phyloP scores from a whole-genome alignment of 2,113 vertebrate species.

The Gallinago media region DNA sequence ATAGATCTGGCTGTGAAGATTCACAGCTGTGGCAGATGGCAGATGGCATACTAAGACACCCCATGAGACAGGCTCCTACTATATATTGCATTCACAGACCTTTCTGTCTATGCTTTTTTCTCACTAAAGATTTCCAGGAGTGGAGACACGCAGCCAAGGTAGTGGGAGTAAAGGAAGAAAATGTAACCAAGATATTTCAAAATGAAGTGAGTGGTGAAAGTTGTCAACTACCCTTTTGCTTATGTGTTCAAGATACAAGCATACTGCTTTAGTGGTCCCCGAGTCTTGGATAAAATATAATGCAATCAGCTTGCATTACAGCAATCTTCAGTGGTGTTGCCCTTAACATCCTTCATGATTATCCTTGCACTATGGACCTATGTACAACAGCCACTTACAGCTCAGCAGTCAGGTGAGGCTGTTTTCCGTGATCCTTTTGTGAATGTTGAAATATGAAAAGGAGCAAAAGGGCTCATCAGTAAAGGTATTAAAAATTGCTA shows the following conservation, averaged over 20 bases:
- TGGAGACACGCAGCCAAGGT: rapidly evolving
- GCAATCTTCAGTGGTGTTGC: not conserved
- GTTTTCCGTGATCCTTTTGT: not conserved
- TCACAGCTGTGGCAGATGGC: not conserved
- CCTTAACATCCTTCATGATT: not conserved
- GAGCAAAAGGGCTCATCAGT: not conserved
- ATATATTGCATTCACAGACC: not conserved
- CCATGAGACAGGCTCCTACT: not conserved
- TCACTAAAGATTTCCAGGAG: not conserved
- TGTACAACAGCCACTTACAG: not conserved
- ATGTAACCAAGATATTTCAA: not conserved
- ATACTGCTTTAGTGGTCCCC: not conserved
- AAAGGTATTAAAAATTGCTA: not conserved
- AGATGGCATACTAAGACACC: not conserved
- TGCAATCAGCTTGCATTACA: not conserved
- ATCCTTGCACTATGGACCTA: not conserved
- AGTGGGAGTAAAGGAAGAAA: not conserved
- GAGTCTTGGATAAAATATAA: not conserved
- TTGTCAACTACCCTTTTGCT: not conserved
- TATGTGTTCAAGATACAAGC: not conserved
- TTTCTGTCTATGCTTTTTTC: not conserved
- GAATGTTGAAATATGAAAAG: not conserved
- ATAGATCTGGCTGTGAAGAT: not conserved
- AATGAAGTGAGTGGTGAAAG: not conserved
- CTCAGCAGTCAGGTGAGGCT: not conserved